Conservation (phyloP, 2,113 vertebrate species). For the Corydoras maculifer region DNA sequence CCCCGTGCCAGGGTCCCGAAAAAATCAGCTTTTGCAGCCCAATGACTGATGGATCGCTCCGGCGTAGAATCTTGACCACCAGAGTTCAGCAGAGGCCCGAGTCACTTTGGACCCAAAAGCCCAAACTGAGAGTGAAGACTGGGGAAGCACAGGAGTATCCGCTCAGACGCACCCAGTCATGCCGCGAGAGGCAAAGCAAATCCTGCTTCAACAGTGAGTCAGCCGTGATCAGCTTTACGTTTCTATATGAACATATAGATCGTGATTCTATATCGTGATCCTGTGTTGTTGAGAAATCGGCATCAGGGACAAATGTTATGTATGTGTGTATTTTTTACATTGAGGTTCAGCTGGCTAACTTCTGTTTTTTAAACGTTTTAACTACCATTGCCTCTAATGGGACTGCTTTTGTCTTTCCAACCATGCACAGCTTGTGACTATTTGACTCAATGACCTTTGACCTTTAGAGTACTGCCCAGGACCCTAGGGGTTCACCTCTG, state of each 20-base stretch:
- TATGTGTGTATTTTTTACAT: too few relatives aligned
- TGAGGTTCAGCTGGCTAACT: too few relatives aligned
- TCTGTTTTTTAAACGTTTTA: not conserved
- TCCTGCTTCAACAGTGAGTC: conserved; percentile 35
- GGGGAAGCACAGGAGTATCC: conserved; percentile 40
- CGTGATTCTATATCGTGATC: too few relatives aligned
- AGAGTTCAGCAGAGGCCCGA: conserved; percentile 66
- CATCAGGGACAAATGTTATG: too few relatives aligned
- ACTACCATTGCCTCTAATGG: conserved; percentile 11
- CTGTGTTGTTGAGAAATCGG: not conserved
- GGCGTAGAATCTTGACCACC: conserved; percentile 64
- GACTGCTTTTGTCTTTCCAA: conserved; percentile 29
- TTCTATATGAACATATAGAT: not conserved
- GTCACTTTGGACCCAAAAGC: conserved; percentile 77
- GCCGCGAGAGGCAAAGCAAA: conserved; percentile 56
- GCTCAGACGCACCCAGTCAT: conserved; percentile 34
- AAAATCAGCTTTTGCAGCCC: conserved; percentile 26
- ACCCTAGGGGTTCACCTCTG: conserved; percentile 29
- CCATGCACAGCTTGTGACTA: conserved; percentile 46
- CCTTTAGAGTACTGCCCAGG: conserved; percentile 35
- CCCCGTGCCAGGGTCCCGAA: conserved; percentile 47
- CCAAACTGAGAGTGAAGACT: conserved; percentile 46
- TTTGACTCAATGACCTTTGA: conserved; percentile 51
- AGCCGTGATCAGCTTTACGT: conserved; percentile 14
- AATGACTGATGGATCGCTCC: conserved; percentile 54